These are phyloP conservation scores for Lateolabrax maculatus DNA, from an alignment of 2,797 vertebrate species.

Conservation along the genomic window DNA sequence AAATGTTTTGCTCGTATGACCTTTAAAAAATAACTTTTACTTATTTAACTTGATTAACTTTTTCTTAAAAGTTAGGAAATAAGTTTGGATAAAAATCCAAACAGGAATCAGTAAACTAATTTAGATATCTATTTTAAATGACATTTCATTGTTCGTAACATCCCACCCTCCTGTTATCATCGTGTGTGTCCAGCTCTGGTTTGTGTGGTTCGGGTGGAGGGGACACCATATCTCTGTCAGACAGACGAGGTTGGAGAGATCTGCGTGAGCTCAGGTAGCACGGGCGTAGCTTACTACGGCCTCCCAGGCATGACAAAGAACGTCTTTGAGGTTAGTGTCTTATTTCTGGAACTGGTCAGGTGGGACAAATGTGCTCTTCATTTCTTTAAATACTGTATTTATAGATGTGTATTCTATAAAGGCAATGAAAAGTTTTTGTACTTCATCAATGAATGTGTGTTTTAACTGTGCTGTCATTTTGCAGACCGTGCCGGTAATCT, in stretches of 20 bases:
- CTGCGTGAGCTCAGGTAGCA: conserved; percentile 91
- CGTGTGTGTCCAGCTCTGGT: conserved; percentile 84
- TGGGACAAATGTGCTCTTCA: not conserved
- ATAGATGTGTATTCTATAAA: not conserved
- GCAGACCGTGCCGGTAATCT: conserved; percentile 85
- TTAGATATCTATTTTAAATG: not conserved
- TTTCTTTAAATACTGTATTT: not conserved
- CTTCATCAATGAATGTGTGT: not conserved
- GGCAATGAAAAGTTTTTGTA: not conserved
- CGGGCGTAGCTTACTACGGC: conserved; percentile 92
- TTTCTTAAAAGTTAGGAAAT: too few species aligned
- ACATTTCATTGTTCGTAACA: conserved; percentile 1
- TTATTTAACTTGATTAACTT: too few species aligned
- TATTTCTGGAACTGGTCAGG: not conserved
- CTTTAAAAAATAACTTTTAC: too few species aligned
- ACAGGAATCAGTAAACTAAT: not conserved
- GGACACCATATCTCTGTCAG: conserved; percentile 92
- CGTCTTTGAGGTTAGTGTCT: conserved; percentile 90
- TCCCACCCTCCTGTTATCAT: conserved; percentile 5
- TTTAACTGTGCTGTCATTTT: conserved; percentile 36
- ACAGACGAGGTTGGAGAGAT: conserved; percentile 96
- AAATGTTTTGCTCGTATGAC: too few species aligned
- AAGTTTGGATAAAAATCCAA: too few species aligned
- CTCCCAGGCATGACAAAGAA: conserved; percentile 97
- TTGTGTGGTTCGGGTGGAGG: conserved; percentile 94